These are phyloP conservation scores for Amphiprion percula DNA, from an alignment of 2,113 vertebrate genomes.

Conservation along the genomic window DNA sequence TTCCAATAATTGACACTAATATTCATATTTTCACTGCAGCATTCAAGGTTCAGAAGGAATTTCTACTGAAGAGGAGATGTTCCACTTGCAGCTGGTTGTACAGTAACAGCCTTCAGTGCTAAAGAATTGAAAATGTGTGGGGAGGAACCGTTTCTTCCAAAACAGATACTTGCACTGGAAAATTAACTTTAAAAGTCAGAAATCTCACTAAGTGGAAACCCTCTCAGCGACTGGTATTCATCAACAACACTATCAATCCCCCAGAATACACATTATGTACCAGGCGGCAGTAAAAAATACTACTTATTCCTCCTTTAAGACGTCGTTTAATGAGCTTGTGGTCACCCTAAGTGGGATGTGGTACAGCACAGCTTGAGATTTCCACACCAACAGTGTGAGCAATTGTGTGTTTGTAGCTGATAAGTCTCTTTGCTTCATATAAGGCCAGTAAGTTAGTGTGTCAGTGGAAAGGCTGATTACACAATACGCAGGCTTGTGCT, in stretches of 20 bases:
- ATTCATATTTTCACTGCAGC: neutral
- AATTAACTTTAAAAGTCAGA: slow-evolving; percentile 20
- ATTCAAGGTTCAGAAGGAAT: neutral
- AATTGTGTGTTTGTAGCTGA: slow-evolving; percentile 45
- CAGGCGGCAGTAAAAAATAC: slow-evolving; percentile 30
- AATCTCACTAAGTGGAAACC: slow-evolving; percentile 23
- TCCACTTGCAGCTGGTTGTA: slow-evolving; percentile 27
- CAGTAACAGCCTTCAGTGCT: neutral
- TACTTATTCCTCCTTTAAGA: slow-evolving; percentile 41
- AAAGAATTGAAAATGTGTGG: slow-evolving; percentile 33
- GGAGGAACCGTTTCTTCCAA: neutral
- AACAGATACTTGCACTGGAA: slow-evolving; percentile 43
- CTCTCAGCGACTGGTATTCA: slow-evolving; percentile 7
- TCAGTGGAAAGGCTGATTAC: slow-evolving; percentile 56
- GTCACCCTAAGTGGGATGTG: slow-evolving; percentile 45
- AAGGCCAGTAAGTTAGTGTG: slow-evolving; percentile 57
- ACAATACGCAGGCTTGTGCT: slow-evolving; percentile 50
- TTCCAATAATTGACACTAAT: neutral
- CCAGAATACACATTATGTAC: slow-evolving; percentile 24
- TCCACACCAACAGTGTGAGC: slow-evolving; percentile 34
- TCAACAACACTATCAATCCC: slow-evolving; percentile 19
- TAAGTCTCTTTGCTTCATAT: slow-evolving; percentile 54
- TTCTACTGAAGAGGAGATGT: slow-evolving; percentile 22
- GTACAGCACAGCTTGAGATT: slow-evolving; percentile 46
- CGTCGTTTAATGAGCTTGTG: slow-evolving; percentile 50